Conservation (phyloP, 2,888 invertebrate genomes). For the Platerodrilus igneus region DNA sequence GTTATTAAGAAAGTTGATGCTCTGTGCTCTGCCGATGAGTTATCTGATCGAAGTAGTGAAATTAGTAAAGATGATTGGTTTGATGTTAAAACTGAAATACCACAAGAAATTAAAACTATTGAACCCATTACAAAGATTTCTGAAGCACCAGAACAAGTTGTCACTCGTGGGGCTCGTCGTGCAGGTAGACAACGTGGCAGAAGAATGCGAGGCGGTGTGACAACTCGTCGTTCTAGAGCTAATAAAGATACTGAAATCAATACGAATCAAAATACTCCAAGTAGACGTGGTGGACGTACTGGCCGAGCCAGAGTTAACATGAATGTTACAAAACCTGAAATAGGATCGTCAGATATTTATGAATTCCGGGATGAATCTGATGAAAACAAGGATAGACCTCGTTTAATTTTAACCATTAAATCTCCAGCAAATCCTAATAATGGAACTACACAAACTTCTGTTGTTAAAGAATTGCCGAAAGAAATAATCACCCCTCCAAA, state of each 20-base stretch:
- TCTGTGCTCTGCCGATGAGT: constrained; percentile 53
- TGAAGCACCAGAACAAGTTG: constrained; percentile 40
- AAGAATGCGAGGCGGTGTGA: constrained; percentile 50
- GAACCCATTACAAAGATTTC: constrained; percentile 7
- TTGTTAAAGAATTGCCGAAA: constrained; percentile 48
- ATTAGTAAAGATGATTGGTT: constrained; percentile 37
- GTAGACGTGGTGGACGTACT: constrained; percentile 47
- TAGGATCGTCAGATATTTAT: constrained; percentile 72
- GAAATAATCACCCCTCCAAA: constrained; percentile 27
- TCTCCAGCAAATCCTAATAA: constrained; percentile 54
- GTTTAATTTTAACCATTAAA: constrained; percentile 78
- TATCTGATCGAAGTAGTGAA: constrained; percentile 44
- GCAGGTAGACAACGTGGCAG: constrained; percentile 40
- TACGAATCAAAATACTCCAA: constrained; percentile 22
- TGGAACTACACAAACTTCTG: constrained; percentile 36
- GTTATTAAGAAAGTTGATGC: constrained; percentile 76
- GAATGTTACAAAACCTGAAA: constrained; percentile 53
- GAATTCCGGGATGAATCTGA: constrained; percentile 89
- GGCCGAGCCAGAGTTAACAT: constrained; percentile 53
- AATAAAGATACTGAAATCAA: constrained; percentile 30
- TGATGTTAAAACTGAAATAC: constrained; percentile 15
- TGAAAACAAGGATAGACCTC: constrained; percentile 65
- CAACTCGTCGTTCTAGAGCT: constrained; percentile 54
- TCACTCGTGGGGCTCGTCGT: constrained; percentile 34
- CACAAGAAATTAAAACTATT: not conserved